Base-by-base conservation (phyloP, 2,797 vertebrate species). In the Adrianichthys oophorus region DNA sequence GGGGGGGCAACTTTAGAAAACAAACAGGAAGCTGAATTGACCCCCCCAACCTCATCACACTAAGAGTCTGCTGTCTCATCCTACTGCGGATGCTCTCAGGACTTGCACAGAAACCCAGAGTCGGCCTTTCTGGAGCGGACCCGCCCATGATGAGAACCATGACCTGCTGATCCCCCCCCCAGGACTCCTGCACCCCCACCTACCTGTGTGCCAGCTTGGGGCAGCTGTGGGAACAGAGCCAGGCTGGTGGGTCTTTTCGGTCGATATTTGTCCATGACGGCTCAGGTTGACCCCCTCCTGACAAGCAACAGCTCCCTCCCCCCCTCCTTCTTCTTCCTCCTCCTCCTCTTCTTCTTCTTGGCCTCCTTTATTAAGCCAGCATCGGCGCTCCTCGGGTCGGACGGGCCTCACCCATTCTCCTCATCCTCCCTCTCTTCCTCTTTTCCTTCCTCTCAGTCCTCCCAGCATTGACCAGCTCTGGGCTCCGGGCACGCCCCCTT, bases 201-300 rank as follows among this genome's bases (percentile, higher is more conserved):
- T 89, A 98, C 97, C 95, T 98, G 96, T 87, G 95, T 94, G 78
- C 95, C 94, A 68, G 96, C 95, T 88, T 78, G 86, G 65, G 89
- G 83, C 61, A 65, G 69, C 92, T 96, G 95, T 55, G 96, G 95
- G 87, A 98, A 97, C 76, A 98, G 95, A 89, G 96, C 96, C 82
- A 98, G 92, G 47, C 95, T 98, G 82, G 96, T 98, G 62, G 97
- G 97, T 83, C 96, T 89, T 89, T 98, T 98, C 70, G 96, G 96
- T 77, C 94, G 90, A 89, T 95, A 96, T 54, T 95, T 95, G 68
- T 97, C 95, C 87, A 96, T 94, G 84, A 92, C 90, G 65, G 83
- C 82, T 41, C 66, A 69, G 66, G 73, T 74, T 62, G 91, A 87
- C 72, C 69, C 81, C 68, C 70, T 62, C 68, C 59, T 41, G 70